Percentiles rank a stretch among this genome's conserved stretches.
phyloP scores from a whole-genome alignment of 2,113 vertebrate genomes.

The Oceanodroma tethys region DNA sequence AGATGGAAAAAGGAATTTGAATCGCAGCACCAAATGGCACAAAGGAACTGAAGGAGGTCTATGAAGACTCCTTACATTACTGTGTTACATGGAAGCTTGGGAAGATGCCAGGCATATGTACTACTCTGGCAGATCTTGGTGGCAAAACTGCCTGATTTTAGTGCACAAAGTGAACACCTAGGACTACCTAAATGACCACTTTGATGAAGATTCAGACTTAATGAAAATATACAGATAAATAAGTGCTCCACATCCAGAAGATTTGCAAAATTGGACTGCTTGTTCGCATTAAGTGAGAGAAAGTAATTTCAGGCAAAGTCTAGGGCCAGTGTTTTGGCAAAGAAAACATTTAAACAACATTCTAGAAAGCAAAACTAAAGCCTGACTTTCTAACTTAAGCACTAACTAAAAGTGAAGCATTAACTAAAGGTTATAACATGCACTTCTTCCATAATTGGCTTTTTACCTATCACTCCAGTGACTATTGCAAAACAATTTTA shows the following conservation, averaged over 20 bases:
- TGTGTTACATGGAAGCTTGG: neutral
- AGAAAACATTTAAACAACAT: neutral
- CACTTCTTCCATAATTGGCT: neutral
- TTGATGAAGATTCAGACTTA: neutral
- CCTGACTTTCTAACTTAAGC: neutral
- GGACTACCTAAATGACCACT: neutral
- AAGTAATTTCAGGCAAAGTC: neutral
- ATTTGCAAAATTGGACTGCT: neutral
- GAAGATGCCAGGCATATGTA: neutral
- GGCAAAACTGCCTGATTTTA: neutral
- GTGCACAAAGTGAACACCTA: neutral
- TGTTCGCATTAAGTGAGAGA: neutral
- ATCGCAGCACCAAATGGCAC: neutral
- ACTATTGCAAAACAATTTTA: neutral
- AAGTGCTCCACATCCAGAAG: neutral
- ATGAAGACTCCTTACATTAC: neutral
- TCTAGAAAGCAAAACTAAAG: neutral
- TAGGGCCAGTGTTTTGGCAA: neutral
- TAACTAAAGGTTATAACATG: neutral
- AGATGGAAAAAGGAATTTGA: neutral
- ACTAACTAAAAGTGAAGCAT: neutral
- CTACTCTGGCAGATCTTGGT: neutral
- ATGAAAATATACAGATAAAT: neutral
- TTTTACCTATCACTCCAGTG: neutral
- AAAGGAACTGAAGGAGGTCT: neutral